Evolutionary conservation across 2,113 vertebrate genomes (phyloP).

Genomic region (Misgurnus mizolepis): DNA sequence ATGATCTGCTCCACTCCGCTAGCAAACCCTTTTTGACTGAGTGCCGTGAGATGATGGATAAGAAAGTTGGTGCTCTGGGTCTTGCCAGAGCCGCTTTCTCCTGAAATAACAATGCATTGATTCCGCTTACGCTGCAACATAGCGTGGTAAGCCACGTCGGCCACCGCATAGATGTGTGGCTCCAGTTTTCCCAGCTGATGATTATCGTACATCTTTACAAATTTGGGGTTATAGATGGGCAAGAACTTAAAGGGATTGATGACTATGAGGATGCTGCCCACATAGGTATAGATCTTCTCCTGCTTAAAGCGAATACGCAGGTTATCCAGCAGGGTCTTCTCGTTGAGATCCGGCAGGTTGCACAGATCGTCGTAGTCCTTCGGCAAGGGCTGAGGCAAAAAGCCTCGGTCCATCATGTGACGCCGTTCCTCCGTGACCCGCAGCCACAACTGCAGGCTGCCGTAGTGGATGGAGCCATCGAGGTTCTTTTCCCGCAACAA

Average conservation of each 20-base stretch:
- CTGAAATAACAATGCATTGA: slow-evolving; percentile 98
- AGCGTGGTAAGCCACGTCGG: slow-evolving; percentile 94
- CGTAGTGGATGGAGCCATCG: slow-evolving; percentile 95
- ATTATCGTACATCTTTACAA: slow-evolving; percentile 99
- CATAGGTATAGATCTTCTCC: slow-evolving; percentile 97
- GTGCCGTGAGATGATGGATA: slow-evolving; percentile 96
- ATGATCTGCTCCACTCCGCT: slow-evolving; percentile 99
- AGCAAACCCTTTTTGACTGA: slow-evolving; percentile 98
- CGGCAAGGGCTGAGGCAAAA: slow-evolving; percentile 88
- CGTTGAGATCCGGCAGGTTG: slow-evolving; percentile 88
- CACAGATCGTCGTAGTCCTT: slow-evolving; percentile 93
- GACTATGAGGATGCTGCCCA: slow-evolving; percentile 96
- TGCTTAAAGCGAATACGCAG: slow-evolving; percentile 93
- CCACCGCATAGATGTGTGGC: slow-evolving; percentile 96
- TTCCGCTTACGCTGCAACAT: slow-evolving; percentile 94
- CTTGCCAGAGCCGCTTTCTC: slow-evolving; percentile 97
- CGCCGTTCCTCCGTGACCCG: slow-evolving; percentile 90
- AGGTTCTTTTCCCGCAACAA: slow-evolving; percentile 94
- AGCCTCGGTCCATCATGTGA: slow-evolving; percentile 91
- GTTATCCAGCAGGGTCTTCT: slow-evolving; percentile 95
- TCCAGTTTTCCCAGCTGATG: slow-evolving; percentile 93
- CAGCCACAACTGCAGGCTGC: slow-evolving; percentile 96
- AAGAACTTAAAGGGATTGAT: slow-evolving; percentile 99
- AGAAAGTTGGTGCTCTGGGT: slow-evolving; percentile 99
- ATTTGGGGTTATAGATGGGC: slow-evolving; percentile 99